Base-by-base conservation (phyloP, 2,113 vertebrate species). In the Merops nubicus region DNA sequence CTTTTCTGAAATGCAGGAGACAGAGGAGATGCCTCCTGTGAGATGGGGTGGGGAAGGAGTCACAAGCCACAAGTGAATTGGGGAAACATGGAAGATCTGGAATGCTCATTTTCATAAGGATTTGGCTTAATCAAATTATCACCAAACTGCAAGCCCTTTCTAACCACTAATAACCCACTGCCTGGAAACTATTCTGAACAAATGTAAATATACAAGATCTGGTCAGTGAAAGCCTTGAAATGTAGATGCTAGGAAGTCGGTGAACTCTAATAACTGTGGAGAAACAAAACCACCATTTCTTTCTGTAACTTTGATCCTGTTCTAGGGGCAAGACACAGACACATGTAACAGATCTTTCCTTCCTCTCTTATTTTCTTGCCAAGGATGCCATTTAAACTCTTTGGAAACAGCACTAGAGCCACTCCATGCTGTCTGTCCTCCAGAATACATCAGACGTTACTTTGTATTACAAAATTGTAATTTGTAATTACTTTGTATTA, bases 121-220 rank as follows among this genome's bases (percentile, higher is more conserved):
- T 94, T 97, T 95, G 36, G 56, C 78, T 91, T 88, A 85, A 92
- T 85, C 87, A 68, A 93, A 93, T 95, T 89, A 93, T 83, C 87
- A 92, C 77, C 57, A 70, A 91, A 88, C 67, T 88, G 33, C 47
- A 93, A 88, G 64, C 60, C 73, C 50, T 67, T 94, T 89, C 84
- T 91, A 95, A 96, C 88, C 91, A 89, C 96, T 92, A 93, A 93
- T 89, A 81, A 79, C 45, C 38, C 65, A 62, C 64, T 5, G 38
- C 87, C 92, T 93, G 84, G 84, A 94, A 97, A 89, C 76, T 93
- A 92, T 89, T 95, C 82, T 73, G 63, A 95, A 95, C 48, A 72
- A 95, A 83, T 54, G 77, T 82, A 95, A 95, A 89, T 56, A 65
- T 85, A 91, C 50, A 90, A 94, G 95, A 91, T 65, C 74, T 64